Evolutionary conservation across 2,797 vertebrate species (phyloP).

Genomic region (Mormyrops boulengeri): DNA sequence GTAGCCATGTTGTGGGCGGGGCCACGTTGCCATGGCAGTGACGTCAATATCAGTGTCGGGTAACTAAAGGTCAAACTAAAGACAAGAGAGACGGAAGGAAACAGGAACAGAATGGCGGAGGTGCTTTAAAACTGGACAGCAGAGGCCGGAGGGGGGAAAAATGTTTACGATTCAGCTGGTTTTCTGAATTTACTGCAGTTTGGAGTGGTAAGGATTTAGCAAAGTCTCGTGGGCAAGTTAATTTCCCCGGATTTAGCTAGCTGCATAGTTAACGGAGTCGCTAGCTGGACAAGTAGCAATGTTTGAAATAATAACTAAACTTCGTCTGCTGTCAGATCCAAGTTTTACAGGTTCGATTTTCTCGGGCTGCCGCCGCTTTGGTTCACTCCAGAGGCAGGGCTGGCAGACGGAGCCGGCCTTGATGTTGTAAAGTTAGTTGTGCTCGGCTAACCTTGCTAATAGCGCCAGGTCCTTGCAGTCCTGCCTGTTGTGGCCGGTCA

Average conservation of each 20-base stretch:
- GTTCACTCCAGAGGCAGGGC: not conserved
- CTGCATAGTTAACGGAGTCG: not conserved
- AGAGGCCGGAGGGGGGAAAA: slow-evolving; percentile 3
- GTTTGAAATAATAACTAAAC: not conserved
- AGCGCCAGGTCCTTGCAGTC: not conserved
- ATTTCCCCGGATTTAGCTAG: slow-evolving; percentile 1
- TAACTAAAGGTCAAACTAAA: slow-evolving; percentile 73
- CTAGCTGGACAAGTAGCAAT: not conserved
- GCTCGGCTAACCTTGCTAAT: not conserved
- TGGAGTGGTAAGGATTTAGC: slow-evolving; percentile 23
- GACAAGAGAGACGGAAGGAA: slow-evolving; percentile 64
- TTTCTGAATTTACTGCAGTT: slow-evolving; percentile 8
- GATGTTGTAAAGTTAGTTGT: not conserved
- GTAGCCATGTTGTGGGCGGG: slow-evolving; percentile 38
- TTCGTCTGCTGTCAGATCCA: not conserved
- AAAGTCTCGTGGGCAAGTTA: not conserved
- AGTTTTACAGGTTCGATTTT: not conserved
- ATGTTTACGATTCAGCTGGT: not conserved
- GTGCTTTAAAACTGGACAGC: slow-evolving; percentile 36
- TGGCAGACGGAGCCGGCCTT: not conserved
- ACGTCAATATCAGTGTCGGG: slow-evolving; percentile 70
- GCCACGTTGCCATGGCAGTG: slow-evolving; percentile 62
- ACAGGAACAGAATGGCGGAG: slow-evolving; percentile 43
- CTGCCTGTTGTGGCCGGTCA: not conserved
- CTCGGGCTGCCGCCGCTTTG: not conserved